Percentiles rank a stretch among this genome's conserved stretches.
These are phyloP conservation scores for Mormyrus hasselquistii DNA, from an alignment of 2,797 vertebrate species.

Conservation along the genomic window DNA sequence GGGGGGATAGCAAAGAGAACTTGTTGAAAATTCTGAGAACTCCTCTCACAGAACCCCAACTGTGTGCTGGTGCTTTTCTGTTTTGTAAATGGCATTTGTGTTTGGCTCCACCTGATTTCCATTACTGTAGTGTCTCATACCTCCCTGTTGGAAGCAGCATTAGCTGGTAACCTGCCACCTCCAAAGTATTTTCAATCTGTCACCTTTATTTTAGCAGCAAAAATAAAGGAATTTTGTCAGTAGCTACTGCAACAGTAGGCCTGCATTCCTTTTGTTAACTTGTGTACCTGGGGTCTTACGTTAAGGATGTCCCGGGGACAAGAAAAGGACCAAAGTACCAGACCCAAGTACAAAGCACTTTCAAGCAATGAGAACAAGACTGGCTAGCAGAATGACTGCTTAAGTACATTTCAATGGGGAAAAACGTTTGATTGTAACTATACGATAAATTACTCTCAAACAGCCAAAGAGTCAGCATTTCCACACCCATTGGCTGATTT, in stretches of 20 bases:
- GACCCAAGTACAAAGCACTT: background rate
- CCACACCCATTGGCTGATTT: background rate
- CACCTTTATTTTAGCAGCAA: background rate
- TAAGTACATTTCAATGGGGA: background rate
- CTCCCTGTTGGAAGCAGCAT: background rate
- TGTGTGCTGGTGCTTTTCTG: background rate
- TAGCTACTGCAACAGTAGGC: background rate
- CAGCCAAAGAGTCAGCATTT: background rate
- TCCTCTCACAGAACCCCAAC: background rate
- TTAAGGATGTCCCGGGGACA: background rate
- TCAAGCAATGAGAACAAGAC: background rate
- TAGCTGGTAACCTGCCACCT: slow-evolving; percentile 8
- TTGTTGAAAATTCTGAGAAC: slow-evolving; percentile 6
- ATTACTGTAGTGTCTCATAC: background rate
- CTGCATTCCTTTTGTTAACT: background rate
- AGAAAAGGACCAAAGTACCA: background rate
- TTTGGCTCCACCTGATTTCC: slow-evolving; percentile 12
- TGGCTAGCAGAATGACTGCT: background rate
- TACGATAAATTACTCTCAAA: background rate
- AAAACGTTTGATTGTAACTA: background rate
- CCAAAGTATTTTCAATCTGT: background rate
- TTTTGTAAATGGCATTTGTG: background rate
- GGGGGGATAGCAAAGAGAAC: background rate
- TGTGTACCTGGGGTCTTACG: background rate
- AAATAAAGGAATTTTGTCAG: slow-evolving; percentile 1